Evolutionary conservation across 2,888 invertebrate genomes (phyloP), one percentile per base, ranked within the genome.

Genomic region (Bugula neritina): DNA sequence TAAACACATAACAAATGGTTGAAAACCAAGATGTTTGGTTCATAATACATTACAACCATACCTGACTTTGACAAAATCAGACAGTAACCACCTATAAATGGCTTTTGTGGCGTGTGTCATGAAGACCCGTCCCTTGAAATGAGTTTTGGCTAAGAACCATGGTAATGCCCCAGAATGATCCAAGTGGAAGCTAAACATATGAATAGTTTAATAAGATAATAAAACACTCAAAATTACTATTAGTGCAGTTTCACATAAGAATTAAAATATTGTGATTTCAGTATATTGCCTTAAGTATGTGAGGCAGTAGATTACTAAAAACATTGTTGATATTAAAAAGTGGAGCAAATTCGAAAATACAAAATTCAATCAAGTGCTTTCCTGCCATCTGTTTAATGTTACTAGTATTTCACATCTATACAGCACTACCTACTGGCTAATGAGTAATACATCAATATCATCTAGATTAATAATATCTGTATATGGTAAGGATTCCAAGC

Each of bases 21-120:
- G n/a, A n/a, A n/a, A n/a, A n/a, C n/a, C n/a, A n/a, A n/a, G n/a
- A n/a, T n/a, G n/a, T n/a, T n/a, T n/a, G n/a, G n/a, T n/a, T n/a
- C n/a, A n/a, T n/a, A n/a, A n/a, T n/a, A n/a, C n/a, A n/a, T n/a
- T 55, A 23, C 23, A 23, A 55, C 10, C 21, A 10, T 79, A 90
- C 90, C 90, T 93, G 74, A 99, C 97, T 90, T 98, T 98, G 74
- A 99, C 97, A 82, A 95, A 99, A 89, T 99, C 99, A 0, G 98
- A 97, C 0, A 99, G 87, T 43, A 99, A 88, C 97, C 98, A 98
- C 76, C 97, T 88, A 84, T 98, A 99, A 80, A 99, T 99, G 34
- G 98, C 98, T 87, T 99, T 99, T 0, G 99, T 97, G 0, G 99
- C 98, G 83, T 99, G 99, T 0, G 99, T 99, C 99, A 99, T 99